phyloP scores from a whole-genome alignment of 1,140 invertebrate species.

The Cotesia typhae region DNA sequence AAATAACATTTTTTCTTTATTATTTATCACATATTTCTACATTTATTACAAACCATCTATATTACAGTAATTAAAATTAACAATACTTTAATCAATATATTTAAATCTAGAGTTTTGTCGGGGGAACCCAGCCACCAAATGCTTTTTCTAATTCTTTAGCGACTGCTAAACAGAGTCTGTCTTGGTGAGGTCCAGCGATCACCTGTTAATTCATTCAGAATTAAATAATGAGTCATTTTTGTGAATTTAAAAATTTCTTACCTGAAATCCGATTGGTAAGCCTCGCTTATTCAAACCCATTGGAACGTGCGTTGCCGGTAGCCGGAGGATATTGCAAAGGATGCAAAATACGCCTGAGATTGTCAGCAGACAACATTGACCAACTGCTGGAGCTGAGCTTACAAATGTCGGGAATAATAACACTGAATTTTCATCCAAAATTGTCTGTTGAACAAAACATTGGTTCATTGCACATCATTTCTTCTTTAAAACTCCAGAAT shows the following conservation, averaged over 20 bases:
- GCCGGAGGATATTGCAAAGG: slow-evolving; percentile 78
- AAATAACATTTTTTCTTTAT: no score
- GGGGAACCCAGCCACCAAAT: slow-evolving; percentile 81
- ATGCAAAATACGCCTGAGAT: slow-evolving; percentile 75
- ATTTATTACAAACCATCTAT: no score
- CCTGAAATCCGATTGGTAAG: slow-evolving; percentile 80
- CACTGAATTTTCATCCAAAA: slow-evolving; percentile 73
- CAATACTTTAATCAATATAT: no score
- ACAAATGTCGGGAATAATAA: slow-evolving; percentile 81
- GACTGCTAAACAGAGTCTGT: slow-evolving; percentile 78
- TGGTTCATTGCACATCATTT: not conserved
- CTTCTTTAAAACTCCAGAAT: no score
- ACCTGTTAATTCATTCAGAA: slow-evolving; percentile 58
- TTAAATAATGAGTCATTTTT: not conserved
- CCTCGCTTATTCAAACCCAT: slow-evolving; percentile 73
- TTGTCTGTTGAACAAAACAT: slow-evolving; percentile 55
- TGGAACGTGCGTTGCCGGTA: slow-evolving; percentile 80
- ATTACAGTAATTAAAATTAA: no score
- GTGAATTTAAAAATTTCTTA: slow-evolving; percentile 42
- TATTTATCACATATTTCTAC: no score
- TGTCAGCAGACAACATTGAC: slow-evolving; percentile 68
- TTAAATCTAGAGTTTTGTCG: slow-evolving; percentile 20
- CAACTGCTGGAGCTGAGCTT: slow-evolving; percentile 71
- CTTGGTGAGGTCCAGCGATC: slow-evolving; percentile 71
- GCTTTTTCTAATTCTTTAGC: slow-evolving; percentile 78